phyloP scores from a whole-genome alignment of 2,797 vertebrate species.

The Bradypodion pumilum region DNA sequence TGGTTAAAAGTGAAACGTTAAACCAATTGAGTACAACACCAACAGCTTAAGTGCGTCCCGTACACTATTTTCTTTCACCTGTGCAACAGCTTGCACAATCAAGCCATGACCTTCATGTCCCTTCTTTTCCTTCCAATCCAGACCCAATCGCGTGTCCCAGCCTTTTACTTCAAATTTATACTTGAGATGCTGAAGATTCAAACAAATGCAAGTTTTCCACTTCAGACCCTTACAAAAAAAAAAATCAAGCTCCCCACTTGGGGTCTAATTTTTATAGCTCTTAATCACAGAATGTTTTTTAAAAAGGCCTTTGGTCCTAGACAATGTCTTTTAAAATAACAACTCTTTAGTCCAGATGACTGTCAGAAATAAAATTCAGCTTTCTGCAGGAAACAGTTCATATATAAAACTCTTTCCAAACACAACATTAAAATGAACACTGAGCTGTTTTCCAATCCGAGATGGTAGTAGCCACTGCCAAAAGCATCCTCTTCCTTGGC shows the following conservation, averaged over 20 bases:
- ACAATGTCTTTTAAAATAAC: not conserved
- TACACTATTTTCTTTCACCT: not conserved
- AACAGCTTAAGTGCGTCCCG: too few relatives aligned
- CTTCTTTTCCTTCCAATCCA: not conserved
- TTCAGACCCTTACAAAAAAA: not conserved
- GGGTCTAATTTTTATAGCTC: not conserved
- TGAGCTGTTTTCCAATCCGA: not conserved
- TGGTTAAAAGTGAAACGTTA: not conserved
- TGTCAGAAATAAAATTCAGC: not conserved
- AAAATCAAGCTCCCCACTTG: not conserved
- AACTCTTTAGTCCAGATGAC: not conserved
- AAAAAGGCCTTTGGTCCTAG: constrained; percentile 16
- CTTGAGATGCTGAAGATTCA: not conserved
- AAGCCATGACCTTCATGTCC: not conserved
- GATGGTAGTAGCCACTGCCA: not conserved
- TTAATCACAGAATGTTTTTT: not conserved
- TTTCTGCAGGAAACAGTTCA: not conserved
- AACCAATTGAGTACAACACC: not conserved
- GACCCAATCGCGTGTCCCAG: not conserved
- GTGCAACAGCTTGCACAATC: not conserved
- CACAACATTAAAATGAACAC: not conserved
- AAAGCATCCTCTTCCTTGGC: not conserved
- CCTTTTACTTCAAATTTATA: not conserved
- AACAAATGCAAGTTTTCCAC: not conserved
- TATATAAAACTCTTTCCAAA: not conserved